Base-by-base conservation (phyloP, 2,888 invertebrate genomes). In the Athrips mouffetella region DNA sequence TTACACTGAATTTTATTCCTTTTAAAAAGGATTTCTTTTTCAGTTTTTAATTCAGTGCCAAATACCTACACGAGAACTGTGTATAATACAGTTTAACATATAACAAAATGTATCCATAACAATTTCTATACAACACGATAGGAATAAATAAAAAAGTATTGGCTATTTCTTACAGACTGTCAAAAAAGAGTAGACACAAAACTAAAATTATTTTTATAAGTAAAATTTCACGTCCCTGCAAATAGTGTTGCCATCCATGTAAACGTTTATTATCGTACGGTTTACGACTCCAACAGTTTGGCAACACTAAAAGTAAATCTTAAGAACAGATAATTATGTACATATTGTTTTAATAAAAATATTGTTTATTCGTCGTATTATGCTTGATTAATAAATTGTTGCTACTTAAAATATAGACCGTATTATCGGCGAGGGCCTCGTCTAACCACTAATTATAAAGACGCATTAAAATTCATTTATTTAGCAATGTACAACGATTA, bases 401-500 rank as follows among this genome's bases (percentile, higher is more conserved):
- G 70, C 75, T 76, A 77, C 75, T 77, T 76, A 77, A 68, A 68
- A 58, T 58, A 55, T 53, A 63, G 21, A 47, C 18, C 13, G 42
- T 45, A 49, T 11, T 45, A 47, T 44, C 29, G 45, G 18, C 40
- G 46, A 71, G 72, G 65, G 72, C 63, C 67, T 65, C 66, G 53
- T 69, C 60, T 72, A 70, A 60, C 66, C 71, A 70, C 78, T 79
- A 73, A 68, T 67, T 71, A 73, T 76, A 76, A 74, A 70, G 68
- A 73, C 73, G 76, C 70, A 15, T 2, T 25, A 25, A 7, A 25
- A n/a, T n/a, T n/a, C n/a, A n/a, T n/a, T n/a, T n/a, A n/a, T n/a
- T n/a, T n/a, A n/a, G n/a, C n/a, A n/a, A n/a, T n/a, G n/a, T n/a
- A n/a, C n/a, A n/a, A n/a, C n/a, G n/a, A n/a, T n/a, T n/a, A n/a